phyloP scores from a whole-genome alignment of 1,140 invertebrate genomes.

The Bicyclus anynana region DNA sequence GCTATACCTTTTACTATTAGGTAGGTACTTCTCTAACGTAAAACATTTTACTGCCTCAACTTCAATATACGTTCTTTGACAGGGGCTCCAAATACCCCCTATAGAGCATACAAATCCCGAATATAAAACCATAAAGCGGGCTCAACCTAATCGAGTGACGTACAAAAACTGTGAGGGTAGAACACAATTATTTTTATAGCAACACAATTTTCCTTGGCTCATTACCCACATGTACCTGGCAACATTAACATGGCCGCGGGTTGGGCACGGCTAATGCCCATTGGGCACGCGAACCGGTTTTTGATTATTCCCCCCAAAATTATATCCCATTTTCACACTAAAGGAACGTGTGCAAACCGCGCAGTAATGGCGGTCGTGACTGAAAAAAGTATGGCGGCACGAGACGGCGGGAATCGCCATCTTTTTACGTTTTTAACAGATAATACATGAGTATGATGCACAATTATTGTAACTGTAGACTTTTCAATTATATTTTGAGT shows the following conservation, averaged over 20 bases:
- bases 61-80: no score
- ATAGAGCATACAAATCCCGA: not conserved
- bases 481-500: not conserved
- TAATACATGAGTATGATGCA: conserved; percentile 6
- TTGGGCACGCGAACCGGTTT: conserved; percentile 68
- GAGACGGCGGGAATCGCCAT: conserved; percentile 27
- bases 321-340: conserved; percentile 75
- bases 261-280: conserved; percentile 65
- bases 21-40: not conserved
- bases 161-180: conserved; percentile 38
- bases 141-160: conserved; percentile 44
- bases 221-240: conserved; percentile 67
- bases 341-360: conserved; percentile 32
- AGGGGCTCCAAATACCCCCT: not conserved
- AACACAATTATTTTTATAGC: conserved; percentile 75
- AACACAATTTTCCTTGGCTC: conserved; percentile 72
- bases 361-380: conserved; percentile 45
- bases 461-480: conserved; percentile 12
- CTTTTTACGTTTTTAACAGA: conserved; percentile 23
- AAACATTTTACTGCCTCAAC: not conserved
- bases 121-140: conserved; percentile 21
- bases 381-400: conserved; percentile 35
- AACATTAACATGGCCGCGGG: conserved; percentile 69
- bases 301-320: conserved; percentile 74
- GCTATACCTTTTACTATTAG: no score